Percentiles rank a stretch among this genome's conserved stretches.
Conservation (phyloP, 92 coral and sea anemone species). For the Parazoanthus darwini region DNA sequence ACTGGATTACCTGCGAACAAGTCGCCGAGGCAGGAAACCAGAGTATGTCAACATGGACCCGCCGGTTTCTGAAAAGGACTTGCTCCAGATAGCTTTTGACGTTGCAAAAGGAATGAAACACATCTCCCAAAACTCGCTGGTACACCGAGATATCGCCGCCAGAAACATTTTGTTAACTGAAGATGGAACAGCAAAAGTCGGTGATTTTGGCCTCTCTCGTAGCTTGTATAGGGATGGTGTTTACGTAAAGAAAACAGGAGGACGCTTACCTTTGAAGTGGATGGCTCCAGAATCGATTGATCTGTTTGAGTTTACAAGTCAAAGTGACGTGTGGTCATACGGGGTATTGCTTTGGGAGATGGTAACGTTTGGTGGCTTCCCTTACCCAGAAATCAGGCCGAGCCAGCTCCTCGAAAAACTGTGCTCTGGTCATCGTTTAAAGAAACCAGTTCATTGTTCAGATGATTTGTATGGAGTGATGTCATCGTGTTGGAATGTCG, state of each 20-base stretch:
- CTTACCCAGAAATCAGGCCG: constrained; percentile 20
- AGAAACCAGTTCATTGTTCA: constrained; percentile 38
- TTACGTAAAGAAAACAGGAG: constrained; percentile 37
- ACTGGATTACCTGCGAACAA: constrained; percentile 19
- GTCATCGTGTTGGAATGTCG: constrained; percentile 31
- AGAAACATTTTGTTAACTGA: constrained; percentile 31
- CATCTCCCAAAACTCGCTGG: constrained; percentile 25
- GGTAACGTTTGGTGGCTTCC: constrained; percentile 38
- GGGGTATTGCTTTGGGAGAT: constrained; percentile 40
- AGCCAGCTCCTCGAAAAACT: constrained; percentile 5
- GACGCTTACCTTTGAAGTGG: constrained; percentile 35
- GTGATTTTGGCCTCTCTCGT: constrained; percentile 28
- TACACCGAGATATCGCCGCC: constrained; percentile 27
- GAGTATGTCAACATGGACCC: constrained; percentile 26
- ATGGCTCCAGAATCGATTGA: constrained; percentile 40
- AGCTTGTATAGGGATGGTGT: constrained; percentile 27
- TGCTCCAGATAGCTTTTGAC: not conserved
- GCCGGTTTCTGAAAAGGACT: constrained; percentile 30
- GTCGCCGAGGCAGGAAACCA: constrained; percentile 19
- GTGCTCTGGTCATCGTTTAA: constrained; percentile 7
- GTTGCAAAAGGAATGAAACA: constrained; percentile 39
- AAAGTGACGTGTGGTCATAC: constrained; percentile 44
- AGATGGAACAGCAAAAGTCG: constrained; percentile 30
- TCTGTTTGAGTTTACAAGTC: constrained; percentile 25
- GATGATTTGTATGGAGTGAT: constrained; percentile 18